Conservation (phyloP, 2,888 invertebrate species). For the Thymelicus acteon region DNA sequence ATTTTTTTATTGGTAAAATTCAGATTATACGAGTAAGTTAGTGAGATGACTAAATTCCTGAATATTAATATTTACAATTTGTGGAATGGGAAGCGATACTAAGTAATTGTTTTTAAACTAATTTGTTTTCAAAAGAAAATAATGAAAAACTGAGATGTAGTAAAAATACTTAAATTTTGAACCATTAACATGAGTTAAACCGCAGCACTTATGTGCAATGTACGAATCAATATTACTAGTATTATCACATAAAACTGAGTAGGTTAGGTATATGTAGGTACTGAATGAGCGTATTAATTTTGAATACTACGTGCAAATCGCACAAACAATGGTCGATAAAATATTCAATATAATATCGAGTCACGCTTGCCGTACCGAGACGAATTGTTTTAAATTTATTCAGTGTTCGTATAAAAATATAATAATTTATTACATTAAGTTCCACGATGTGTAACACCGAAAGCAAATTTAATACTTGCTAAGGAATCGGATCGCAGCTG, state of each 20-base stretch:
- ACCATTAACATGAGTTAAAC: too few relatives aligned
- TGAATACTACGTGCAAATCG: slow-evolving; percentile 2
- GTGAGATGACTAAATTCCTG: too few relatives aligned
- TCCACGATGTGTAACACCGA: slow-evolving; percentile 20
- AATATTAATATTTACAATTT: too few relatives aligned
- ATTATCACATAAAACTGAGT: background rate
- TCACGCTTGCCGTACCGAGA: slow-evolving; percentile 49
- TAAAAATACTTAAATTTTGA: too few relatives aligned
- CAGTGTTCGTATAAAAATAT: slow-evolving; percentile 49
- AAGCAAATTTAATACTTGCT: background rate
- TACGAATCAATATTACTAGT: too few relatives aligned
- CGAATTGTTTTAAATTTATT: slow-evolving; percentile 55
- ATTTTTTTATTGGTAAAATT: too few relatives aligned
- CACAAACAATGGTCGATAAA: slow-evolving; percentile 25
- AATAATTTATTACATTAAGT: slow-evolving; percentile 27
- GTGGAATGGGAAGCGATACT: too few relatives aligned
- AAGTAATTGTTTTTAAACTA: too few relatives aligned
- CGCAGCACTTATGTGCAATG: too few relatives aligned
- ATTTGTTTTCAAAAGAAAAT: too few relatives aligned
- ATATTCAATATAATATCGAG: slow-evolving; percentile 20
- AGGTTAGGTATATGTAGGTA: background rate
- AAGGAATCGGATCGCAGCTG: background rate
- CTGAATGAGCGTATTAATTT: slow-evolving; percentile 14
- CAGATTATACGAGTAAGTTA: too few relatives aligned
- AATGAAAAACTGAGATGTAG: too few relatives aligned